Percentiles rank a stretch among this genome's conserved stretches.
These are phyloP conservation scores for Drosophila birchii DNA, from an alignment of 2,888 invertebrate species.

Conservation along the genomic window DNA sequence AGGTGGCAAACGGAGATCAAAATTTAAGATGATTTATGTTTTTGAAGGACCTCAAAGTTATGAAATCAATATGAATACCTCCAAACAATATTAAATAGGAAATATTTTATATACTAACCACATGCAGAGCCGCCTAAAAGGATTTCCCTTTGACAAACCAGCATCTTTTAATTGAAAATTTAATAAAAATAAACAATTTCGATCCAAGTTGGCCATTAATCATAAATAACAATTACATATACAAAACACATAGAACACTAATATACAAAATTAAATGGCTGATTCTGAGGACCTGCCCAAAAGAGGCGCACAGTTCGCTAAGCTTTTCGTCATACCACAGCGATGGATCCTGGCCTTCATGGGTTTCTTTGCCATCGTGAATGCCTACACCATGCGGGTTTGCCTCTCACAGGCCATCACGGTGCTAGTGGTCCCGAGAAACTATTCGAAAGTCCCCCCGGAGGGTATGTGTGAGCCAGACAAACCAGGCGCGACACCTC, in stretches of 20 bases:
- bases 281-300: background rate
- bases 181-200: too few relatives aligned
- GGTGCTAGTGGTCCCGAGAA: conserved; percentile 77
- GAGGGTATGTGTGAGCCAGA: background rate
- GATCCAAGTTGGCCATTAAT: too few relatives aligned
- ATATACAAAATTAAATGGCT: background rate
- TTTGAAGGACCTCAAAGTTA: background rate
- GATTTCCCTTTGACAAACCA: too few relatives aligned
- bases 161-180: too few relatives aligned
- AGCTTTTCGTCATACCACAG: conserved; percentile 15
- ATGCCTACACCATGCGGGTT: conserved; percentile 24
- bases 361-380: conserved; percentile 38
- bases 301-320: conserved; percentile 3
- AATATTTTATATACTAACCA: too few relatives aligned
- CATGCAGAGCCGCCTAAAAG: too few relatives aligned
- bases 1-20: background rate
- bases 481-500: fast-evolving
- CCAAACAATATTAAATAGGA: too few relatives aligned
- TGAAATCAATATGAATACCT: too few relatives aligned
- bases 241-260: too few relatives aligned
- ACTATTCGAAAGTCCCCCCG: background rate
- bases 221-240: too few relatives aligned
- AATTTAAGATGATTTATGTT: background rate
- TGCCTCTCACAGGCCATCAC: conserved; percentile 81
- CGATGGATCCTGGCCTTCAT: conserved; percentile 24